These are phyloP conservation scores for Myrmophylax atrothorax DNA, from an alignment of 2,113 vertebrate genomes.

Conservation along the genomic window DNA sequence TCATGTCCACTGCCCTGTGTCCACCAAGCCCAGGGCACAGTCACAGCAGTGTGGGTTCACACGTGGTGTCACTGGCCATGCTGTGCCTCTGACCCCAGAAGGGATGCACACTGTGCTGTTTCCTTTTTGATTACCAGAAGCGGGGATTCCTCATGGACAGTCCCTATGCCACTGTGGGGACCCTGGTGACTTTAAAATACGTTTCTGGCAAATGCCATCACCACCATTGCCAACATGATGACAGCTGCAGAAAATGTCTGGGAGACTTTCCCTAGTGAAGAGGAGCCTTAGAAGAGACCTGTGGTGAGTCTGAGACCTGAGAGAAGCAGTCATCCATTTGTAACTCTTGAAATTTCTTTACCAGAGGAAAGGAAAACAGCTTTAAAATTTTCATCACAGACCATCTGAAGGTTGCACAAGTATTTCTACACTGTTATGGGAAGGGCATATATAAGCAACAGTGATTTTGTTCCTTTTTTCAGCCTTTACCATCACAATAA, in stretches of 20 bases:
- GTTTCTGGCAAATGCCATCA: neutral
- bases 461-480: neutral
- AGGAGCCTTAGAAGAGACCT: neutral
- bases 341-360: neutral
- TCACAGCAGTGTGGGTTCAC: neutral
- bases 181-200: neutral
- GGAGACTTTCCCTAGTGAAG: neutral
- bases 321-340: neutral
- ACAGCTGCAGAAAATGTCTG: neutral
- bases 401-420: neutral
- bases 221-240: accelerated
- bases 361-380: neutral
- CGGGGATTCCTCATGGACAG: neutral
- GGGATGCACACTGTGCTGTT: neutral
- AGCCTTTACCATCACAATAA: neutral
- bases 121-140: neutral
- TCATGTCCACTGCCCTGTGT: neutral
- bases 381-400: neutral
- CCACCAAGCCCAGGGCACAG: neutral
- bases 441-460: neutral
- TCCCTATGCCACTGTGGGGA: neutral
- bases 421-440: neutral
- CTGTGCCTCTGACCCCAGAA: neutral
- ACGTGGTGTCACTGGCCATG: neutral
- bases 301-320: neutral